Percentiles rank a stretch among this genome's conserved stretches.
Conservation (phyloP, 37 sponge, comb jelly and placozoan genomes). For the Petrosia ficiformis region DNA sequence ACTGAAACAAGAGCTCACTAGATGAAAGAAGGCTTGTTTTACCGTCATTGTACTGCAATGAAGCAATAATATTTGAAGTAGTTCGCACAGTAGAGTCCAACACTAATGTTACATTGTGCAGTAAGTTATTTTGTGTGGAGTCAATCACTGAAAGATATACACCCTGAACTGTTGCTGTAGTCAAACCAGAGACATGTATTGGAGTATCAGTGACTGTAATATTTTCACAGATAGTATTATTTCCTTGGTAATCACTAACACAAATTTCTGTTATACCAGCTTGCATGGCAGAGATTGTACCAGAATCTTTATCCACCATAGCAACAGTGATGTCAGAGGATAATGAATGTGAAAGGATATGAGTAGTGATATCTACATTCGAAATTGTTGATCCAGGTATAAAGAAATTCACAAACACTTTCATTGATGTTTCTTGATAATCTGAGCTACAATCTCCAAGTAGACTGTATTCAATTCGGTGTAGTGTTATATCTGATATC, state of each 20-base stretch:
- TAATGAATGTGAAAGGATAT: conserved; percentile 1
- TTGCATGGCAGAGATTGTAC: background rate
- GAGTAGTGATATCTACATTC: conserved; percentile 33
- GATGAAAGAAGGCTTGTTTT: no score
- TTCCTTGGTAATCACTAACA: background rate
- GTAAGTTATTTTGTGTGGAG: no score
- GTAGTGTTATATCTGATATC: conserved; percentile 39
- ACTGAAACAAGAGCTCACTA: conserved; percentile 9
- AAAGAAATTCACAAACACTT: conserved; percentile 35
- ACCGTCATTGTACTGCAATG: no score
- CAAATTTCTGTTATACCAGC: conserved; percentile 24
- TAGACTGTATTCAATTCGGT: conserved; percentile 30
- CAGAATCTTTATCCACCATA: background rate
- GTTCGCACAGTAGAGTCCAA: conserved; percentile 22
- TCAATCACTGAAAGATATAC: background rate
- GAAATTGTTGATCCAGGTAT: background rate
- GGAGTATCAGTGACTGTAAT: background rate
- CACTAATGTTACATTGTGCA: no score
- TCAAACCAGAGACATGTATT: background rate
- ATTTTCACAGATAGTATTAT: background rate
- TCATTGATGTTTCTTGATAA: conserved; percentile 36
- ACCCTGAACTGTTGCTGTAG: background rate
- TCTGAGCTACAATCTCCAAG: background rate
- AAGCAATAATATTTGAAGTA: no score
- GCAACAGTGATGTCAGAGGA: background rate